Percentiles rank a stretch among this genome's conserved stretches.
These are phyloP conservation scores for Lordiphosa fenestrarum DNA, from an alignment of 2,888 invertebrate genomes.

Conservation along the genomic window DNA sequence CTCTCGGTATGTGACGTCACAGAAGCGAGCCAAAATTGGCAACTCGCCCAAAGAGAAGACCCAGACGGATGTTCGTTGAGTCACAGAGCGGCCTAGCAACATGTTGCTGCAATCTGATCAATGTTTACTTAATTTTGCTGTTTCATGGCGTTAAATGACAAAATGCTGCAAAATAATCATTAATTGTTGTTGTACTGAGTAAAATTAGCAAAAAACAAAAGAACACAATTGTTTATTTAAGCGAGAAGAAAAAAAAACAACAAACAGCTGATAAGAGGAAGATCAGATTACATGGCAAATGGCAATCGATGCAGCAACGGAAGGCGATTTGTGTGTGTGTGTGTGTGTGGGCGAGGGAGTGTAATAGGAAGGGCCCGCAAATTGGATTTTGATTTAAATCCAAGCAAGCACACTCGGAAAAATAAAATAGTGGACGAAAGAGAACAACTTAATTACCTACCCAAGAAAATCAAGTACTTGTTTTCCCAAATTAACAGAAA, in stretches of 20 bases:
- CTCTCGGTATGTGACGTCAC: conserved; percentile 40
- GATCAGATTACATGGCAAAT: conserved; percentile 1
- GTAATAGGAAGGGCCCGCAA: too few species aligned
- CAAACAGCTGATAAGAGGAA: neutral
- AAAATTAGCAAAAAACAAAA: conserved; percentile 5
- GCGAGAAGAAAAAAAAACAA: neutral
- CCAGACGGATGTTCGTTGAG: conserved; percentile 12
- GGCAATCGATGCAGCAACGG: neutral
- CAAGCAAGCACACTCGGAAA: too few species aligned
- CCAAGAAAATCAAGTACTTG: too few species aligned
- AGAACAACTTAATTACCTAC: too few species aligned
- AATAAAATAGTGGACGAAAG: too few species aligned
- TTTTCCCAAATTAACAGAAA: too few species aligned
- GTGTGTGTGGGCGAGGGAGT: too few species aligned
- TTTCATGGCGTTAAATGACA: conserved; percentile 2
- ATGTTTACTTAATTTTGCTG: conserved; percentile 24
- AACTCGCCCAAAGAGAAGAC: conserved; percentile 24
- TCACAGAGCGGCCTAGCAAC: conserved; percentile 12
- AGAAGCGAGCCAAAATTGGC: conserved; percentile 29
- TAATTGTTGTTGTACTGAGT: neutral
- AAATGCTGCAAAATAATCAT: conserved; percentile 9
- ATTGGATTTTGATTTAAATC: too few species aligned
- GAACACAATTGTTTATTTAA: neutral
- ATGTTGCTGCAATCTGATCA: conserved; percentile 15
- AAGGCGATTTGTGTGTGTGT: too few species aligned